Evolutionary conservation across 2,797 vertebrate species (phyloP), one percentile per base, ranked within the genome.

Genomic region (Myotis findleyi): DNA sequence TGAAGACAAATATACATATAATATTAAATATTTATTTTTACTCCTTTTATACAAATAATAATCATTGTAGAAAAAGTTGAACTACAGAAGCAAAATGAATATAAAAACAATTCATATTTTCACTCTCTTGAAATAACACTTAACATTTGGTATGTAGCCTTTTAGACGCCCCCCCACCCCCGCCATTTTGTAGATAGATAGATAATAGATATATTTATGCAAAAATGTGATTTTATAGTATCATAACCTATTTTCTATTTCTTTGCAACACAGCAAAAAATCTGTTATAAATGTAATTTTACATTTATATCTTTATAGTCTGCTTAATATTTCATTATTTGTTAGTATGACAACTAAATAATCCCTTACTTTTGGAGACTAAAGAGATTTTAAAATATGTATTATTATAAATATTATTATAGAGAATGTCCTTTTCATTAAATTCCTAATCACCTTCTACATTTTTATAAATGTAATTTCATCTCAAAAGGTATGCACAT

Each of bases 41-140:
- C 13, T 94, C 10, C 23, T 73, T 20, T 92, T 93, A 36, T 82
- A 36, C 7, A 94, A 83, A 88, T 84, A 92, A 62, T 71, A 10
- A 7, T 44, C 6, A 73, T 20, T 76, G 9, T 86, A 89, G 94
- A 95, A 96, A 96, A 94, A 85, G 30, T 66, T 82, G 33, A 66
- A 3, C 51, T 25, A 71, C 20, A 75, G 13, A 79, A 90, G 30
- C 27, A 82, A 94, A 92, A 38, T 76, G 44, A 89, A 81, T 47
- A 41, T 55, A 75, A 83, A 75, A 84, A 57, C 5, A 62, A 85
- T 1, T 80, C 3, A 4, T 44, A 62, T 90, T 97, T 95, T 84
- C 81, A 96, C 89, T 97, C 88, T 94, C 95, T 98, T 96, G 91
- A 97, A 97, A 89, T 89, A 88, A 81, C 27, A 91, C 25, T 71